phyloP scores from a whole-genome alignment of 2,888 invertebrate genomes.

The Andricus curvator region DNA sequence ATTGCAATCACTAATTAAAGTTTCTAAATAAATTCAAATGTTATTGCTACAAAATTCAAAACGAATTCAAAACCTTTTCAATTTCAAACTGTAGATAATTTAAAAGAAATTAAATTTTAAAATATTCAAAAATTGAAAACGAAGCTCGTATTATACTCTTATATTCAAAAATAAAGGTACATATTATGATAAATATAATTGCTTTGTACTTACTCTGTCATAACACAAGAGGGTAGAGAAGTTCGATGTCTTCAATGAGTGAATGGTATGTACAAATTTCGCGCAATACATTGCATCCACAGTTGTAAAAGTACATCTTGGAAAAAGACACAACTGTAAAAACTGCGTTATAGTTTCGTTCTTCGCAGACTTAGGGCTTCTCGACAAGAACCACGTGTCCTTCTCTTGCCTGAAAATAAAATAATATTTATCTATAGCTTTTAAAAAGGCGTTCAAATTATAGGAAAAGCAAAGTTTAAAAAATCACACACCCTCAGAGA shows the following conservation, averaged over 20 bases:
- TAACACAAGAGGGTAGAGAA: constrained; percentile 98
- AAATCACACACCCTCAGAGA: neutral
- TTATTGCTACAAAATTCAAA: too few species aligned
- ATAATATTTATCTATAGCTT: constrained; percentile 36
- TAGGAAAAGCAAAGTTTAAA: neutral
- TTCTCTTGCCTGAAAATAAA: constrained; percentile 87
- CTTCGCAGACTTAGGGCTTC: constrained; percentile 92
- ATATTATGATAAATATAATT: neutral
- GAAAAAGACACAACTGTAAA: constrained; percentile 97
- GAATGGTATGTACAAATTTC: constrained; percentile 97
- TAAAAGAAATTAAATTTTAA: too few species aligned
- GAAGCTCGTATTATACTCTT: too few species aligned
- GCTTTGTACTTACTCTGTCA: constrained; percentile 87
- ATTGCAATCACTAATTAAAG: too few species aligned
- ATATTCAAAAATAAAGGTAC: too few species aligned
- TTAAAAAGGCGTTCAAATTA: constrained; percentile 4
- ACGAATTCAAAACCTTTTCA: too few species aligned
- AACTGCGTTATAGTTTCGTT: constrained; percentile 98
- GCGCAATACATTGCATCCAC: constrained; percentile 98
- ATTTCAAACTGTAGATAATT: too few species aligned
- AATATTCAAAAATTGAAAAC: too few species aligned
- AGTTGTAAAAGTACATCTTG: constrained; percentile 97
- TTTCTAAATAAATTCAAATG: too few species aligned
- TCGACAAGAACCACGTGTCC: constrained; percentile 91
- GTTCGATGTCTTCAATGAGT: constrained; percentile 95